These are phyloP conservation scores for Platorchestia sp. DNA, from an alignment of 1,140 invertebrate genomes.

Conservation along the genomic window DNA sequence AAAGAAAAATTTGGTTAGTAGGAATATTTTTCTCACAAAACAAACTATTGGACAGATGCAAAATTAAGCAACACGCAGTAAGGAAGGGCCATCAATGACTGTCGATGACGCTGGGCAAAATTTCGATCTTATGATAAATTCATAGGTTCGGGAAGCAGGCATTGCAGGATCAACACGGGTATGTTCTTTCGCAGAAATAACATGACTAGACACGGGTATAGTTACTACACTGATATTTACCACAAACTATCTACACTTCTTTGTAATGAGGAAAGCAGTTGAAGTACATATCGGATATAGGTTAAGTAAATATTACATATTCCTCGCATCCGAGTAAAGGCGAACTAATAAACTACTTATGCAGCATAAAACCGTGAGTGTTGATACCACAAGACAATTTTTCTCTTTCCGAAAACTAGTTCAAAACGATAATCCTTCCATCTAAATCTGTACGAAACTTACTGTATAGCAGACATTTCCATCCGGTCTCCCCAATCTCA, in stretches of 20 bases:
- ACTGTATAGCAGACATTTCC: background rate
- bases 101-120: background rate
- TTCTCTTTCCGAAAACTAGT: background rate
- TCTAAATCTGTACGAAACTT: background rate
- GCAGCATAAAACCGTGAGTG: background rate
- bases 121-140: background rate
- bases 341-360: background rate
- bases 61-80: constrained; percentile 2
- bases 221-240: background rate
- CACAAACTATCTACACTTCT: constrained; percentile 8
- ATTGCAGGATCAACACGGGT: background rate
- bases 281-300: background rate
- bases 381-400: background rate
- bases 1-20: background rate
- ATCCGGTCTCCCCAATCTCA: background rate
- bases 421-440: background rate
- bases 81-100: background rate
- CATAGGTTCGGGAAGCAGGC: background rate
- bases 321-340: background rate
- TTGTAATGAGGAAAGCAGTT: background rate
- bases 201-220: background rate
- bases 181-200: background rate
- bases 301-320: background rate
- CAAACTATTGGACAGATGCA: background rate
- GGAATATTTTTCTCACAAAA: background rate